These are phyloP conservation scores for Channa argus DNA, from an alignment of 2,113 vertebrate species.

Conservation along the genomic window DNA sequence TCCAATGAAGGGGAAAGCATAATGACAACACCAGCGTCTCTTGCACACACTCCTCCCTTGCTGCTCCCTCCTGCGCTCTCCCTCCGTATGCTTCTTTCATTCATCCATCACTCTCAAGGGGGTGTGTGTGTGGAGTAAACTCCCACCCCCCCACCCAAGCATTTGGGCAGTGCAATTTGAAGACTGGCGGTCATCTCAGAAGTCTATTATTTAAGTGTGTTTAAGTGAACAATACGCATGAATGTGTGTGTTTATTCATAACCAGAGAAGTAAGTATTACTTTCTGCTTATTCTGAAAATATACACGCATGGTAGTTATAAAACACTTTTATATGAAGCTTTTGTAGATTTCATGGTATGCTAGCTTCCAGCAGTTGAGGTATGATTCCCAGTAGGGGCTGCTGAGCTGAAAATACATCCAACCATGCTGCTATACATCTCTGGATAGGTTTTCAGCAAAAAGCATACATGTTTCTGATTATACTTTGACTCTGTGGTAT, in stretches of 20 bases:
- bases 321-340: conserved; percentile 36
- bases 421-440: conserved; percentile 10
- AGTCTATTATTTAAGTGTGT: conserved; percentile 19
- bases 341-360: conserved; percentile 47
- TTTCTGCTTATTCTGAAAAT: conserved; percentile 37
- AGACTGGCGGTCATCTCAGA: conserved; percentile 4
- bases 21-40: conserved; percentile 66
- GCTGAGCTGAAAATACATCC: conserved; percentile 29
- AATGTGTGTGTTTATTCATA: conserved; percentile 8
- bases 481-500: conserved; percentile 15
- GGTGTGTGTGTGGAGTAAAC: conserved; percentile 15
- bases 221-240: not conserved
- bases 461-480: not conserved
- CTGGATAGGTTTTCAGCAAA: conserved; percentile 4
- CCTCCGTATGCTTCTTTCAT: conserved; percentile 46
- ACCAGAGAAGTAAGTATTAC: conserved; percentile 14
- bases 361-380: conserved; percentile 31
- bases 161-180: conserved; percentile 16
- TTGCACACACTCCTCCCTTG: conserved; percentile 21
- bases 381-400: conserved; percentile 44
- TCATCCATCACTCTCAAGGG: conserved; percentile 48
- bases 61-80: conserved; percentile 3
- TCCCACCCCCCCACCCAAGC: conserved; percentile 16
- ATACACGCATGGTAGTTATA: conserved; percentile 1
- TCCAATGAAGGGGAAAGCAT: conserved; percentile 77